These are phyloP conservation scores for Neolamprologus longior DNA, from an alignment of 2,113 vertebrate species.

Conservation along the genomic window DNA sequence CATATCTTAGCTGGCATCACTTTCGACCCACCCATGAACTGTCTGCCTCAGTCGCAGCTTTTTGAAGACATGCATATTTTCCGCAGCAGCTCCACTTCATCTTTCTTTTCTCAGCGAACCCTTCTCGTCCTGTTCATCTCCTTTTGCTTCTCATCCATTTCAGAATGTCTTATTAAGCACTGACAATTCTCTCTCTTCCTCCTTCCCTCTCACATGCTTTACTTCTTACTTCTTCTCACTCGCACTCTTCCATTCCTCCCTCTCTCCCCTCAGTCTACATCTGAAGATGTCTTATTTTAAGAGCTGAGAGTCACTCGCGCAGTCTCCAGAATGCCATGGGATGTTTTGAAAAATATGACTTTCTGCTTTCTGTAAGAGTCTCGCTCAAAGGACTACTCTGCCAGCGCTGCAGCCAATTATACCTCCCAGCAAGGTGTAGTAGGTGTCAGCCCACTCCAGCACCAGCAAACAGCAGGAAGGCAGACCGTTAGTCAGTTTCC, in stretches of 20 bases:
- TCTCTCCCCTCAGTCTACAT: neutral
- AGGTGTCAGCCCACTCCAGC: neutral
- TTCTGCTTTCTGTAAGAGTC: neutral
- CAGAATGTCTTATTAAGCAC: neutral
- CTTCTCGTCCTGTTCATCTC: neutral
- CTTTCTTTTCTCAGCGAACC: neutral
- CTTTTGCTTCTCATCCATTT: neutral
- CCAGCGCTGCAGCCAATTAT: slow-evolving; percentile 2
- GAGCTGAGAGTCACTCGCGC: neutral
- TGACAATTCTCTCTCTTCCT: neutral
- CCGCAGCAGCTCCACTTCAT: neutral
- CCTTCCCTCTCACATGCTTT: neutral
- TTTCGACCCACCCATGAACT: neutral
- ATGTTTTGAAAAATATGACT: neutral
- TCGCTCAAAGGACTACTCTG: neutral
- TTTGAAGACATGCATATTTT: neutral
- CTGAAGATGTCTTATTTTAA: neutral
- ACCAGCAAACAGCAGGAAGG: neutral
- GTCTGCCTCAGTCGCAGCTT: neutral
- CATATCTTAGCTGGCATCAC: neutral
- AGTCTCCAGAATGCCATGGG: neutral
- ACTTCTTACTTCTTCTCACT: neutral
- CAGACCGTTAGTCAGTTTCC: neutral
- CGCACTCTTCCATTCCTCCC: neutral
- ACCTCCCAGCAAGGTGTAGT: slow-evolving; percentile 5